Percentiles rank a stretch among this genome's conserved stretches.
Conservation (phyloP, 2,797 vertebrate genomes). For the Cheirogaleus major region DNA sequence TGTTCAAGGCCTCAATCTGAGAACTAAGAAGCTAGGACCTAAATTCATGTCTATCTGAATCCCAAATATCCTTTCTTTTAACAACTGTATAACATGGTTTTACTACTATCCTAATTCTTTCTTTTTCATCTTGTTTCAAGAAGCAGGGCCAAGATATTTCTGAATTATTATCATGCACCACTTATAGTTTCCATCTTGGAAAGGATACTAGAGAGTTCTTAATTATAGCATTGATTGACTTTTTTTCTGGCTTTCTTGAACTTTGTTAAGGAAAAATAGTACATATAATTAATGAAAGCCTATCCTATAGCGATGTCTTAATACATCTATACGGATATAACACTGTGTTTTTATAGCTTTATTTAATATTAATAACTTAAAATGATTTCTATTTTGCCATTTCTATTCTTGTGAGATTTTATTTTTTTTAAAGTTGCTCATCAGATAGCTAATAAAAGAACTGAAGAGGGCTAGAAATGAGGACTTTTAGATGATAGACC, state of each 20-base stretch:
- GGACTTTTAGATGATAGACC: background rate
- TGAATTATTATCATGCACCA: background rate
- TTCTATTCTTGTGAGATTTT: background rate
- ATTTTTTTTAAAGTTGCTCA: background rate
- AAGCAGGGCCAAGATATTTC: background rate
- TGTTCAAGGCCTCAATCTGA: background rate
- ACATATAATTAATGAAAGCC: background rate
- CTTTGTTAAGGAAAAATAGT: background rate
- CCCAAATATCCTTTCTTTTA: background rate
- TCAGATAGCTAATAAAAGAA: background rate
- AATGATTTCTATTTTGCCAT: background rate
- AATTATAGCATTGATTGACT: background rate
- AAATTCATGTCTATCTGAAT: background rate
- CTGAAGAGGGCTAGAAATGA: background rate
- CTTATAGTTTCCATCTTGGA: background rate
- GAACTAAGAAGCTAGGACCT: background rate
- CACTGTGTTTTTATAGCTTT: background rate
- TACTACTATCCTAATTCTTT: background rate
- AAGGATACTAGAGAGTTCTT: background rate
- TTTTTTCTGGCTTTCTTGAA: conserved; percentile 7
- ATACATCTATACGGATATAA: background rate
- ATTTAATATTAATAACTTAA: background rate
- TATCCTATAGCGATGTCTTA: background rate
- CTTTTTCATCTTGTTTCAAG: background rate
- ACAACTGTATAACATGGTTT: background rate